phyloP scores from a whole-genome alignment of 2,113 vertebrate genomes.

The Oncorhynchus keta region DNA sequence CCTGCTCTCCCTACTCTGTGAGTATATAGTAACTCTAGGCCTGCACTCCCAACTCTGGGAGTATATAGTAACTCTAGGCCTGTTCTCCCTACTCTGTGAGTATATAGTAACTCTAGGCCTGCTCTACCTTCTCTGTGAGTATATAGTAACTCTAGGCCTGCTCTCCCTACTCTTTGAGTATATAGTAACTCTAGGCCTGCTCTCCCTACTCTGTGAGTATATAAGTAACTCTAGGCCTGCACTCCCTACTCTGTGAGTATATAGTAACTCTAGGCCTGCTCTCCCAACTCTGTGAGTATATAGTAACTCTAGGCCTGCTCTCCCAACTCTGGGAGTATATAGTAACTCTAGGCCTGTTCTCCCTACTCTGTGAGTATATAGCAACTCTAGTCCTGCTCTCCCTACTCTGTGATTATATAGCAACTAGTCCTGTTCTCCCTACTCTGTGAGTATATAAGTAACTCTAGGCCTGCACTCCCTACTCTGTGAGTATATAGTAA shows the following conservation, averaged over 20 bases:
- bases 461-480: constrained; percentile 72
- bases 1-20: background rate
- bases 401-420: background rate
- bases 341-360: constrained; percentile 42
- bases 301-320: background rate
- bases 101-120: too few species aligned
- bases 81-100: too few species aligned
- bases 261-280: constrained; percentile 41
- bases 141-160: constrained; percentile 44
- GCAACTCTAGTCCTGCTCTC: constrained; percentile 3
- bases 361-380: constrained; percentile 57
- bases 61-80: too few species aligned
- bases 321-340: background rate
- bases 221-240: too few species aligned
- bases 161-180: constrained; percentile 81
- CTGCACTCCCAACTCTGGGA: constrained; percentile 43
- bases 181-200: constrained; percentile 53
- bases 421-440: constrained; percentile 72
- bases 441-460: constrained; percentile 74
- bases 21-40: constrained; percentile 8
- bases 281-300: constrained; percentile 60
- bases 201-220: constrained; percentile 81
- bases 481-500: constrained; percentile 73
- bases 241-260: too few species aligned
- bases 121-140: too few species aligned